Evolutionary conservation across 2,888 invertebrate species (phyloP).

Genomic region (Caenorhabditis doughertyi): DNA sequence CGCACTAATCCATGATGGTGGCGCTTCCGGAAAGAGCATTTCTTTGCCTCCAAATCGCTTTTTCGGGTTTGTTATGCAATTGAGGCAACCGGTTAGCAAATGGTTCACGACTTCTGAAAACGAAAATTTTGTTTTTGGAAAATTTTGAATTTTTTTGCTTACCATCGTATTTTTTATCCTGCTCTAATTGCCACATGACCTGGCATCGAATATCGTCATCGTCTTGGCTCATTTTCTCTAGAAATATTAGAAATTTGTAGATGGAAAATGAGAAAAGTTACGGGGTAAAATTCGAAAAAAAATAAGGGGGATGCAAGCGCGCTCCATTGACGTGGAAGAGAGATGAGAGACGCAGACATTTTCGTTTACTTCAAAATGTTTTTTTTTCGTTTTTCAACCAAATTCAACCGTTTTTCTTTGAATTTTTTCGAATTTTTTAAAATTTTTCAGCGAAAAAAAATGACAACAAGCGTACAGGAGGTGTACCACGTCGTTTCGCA

Average conservation of each 20-base stretch:
- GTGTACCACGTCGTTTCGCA: constrained; percentile 70
- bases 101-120: constrained; percentile 46
- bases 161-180: constrained; percentile 49
- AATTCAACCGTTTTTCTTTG: neutral
- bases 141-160: no score
- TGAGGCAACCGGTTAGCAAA: constrained; percentile 35
- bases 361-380: no score
- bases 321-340: constrained; percentile 4
- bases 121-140: constrained; percentile 22
- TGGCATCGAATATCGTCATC: constrained; percentile 41
- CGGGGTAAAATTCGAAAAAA: constrained; percentile 2
- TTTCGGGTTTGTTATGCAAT: constrained; percentile 48
- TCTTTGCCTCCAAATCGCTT: constrained; percentile 38
- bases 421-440: constrained; percentile 3
- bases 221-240: constrained; percentile 13
- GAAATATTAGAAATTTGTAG: constrained; percentile 3
- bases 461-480: constrained; percentile 65
- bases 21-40: constrained; percentile 42
- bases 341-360: constrained; percentile 17
- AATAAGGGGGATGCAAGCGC: neutral
- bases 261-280: neutral
- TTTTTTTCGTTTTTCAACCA: constrained; percentile 13
- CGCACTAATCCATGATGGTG: constrained; percentile 59
- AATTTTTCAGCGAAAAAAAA: neutral
- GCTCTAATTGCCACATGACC: constrained; percentile 15